Evolutionary conservation across 2,113 vertebrate genomes (phyloP).

Genomic region (Anhinga rufa): DNA sequence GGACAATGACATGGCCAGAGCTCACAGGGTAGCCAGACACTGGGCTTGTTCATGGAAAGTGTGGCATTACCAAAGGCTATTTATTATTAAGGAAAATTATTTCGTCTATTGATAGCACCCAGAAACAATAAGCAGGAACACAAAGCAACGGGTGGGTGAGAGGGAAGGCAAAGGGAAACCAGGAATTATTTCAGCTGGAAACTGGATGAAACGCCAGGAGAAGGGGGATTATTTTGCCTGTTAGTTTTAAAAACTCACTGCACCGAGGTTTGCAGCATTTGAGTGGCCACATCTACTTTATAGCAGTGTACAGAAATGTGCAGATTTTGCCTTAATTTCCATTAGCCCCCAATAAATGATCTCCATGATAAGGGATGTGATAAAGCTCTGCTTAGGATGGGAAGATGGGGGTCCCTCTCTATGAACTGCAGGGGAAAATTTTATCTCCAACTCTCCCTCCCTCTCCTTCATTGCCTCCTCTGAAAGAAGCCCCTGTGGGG

Average conservation of each 20-base stretch:
- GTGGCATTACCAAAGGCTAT: neutral
- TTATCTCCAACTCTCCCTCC: neutral
- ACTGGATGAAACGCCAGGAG: neutral
- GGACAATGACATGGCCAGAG: neutral
- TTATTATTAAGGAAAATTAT: conserved; percentile 24
- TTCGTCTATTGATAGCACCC: conserved; percentile 33
- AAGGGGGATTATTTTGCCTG: neutral
- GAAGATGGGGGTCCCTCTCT: neutral
- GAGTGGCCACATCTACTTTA: neutral
- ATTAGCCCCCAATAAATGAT: neutral
- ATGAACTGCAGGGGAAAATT: neutral
- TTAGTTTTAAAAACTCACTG: neutral
- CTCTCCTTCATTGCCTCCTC: neutral
- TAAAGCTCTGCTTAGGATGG: neutral
- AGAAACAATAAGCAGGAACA: conserved; percentile 47
- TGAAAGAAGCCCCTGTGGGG: neutral
- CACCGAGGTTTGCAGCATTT: neutral
- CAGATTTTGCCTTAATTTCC: neutral
- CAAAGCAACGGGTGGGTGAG: conserved; percentile 17
- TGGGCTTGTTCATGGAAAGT: neutral
- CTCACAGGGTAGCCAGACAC: neutral
- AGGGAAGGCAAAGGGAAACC: neutral
- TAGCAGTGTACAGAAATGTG: neutral
- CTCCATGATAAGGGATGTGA: neutral
- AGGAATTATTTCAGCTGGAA: conserved; percentile 2